phyloP scores from a whole-genome alignment of 2,888 invertebrate genomes.

The Drosophila subquinaria region DNA sequence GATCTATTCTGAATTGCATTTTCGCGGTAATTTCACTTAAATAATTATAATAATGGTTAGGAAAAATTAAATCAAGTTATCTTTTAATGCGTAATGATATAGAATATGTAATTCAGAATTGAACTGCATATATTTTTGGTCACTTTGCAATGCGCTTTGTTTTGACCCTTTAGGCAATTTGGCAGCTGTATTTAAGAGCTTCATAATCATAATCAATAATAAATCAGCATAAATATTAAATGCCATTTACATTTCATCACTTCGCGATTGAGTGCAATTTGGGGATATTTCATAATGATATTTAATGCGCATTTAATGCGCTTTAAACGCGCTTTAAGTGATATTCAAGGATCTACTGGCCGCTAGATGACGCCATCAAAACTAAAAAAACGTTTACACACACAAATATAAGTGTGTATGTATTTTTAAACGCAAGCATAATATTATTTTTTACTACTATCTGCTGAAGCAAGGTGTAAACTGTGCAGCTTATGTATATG shows the following conservation, averaged over 20 bases:
- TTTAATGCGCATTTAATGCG: constrained; percentile 31
- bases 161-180: constrained; percentile 16
- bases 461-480: constrained; percentile 63
- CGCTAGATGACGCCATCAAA: constrained; percentile 4
- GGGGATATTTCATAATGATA: constrained; percentile 13
- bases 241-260: constrained; percentile 45
- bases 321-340: constrained; percentile 12
- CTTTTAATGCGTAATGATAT: not conserved
- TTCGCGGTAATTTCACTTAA: not conserved
- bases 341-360: constrained; percentile 4
- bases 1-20: not conserved
- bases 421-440: constrained; percentile 59
- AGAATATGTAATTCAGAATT: not conserved
- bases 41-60: not conserved
- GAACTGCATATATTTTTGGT: not conserved
- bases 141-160: not conserved
- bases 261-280: constrained; percentile 31
- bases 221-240: constrained; percentile 70
- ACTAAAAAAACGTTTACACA: constrained; percentile 55
- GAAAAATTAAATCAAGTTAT: not conserved
- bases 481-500: constrained; percentile 38
- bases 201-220: constrained; percentile 63
- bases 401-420: constrained; percentile 42
- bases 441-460: constrained; percentile 47
- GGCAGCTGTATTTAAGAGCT: constrained; percentile 17